phyloP scores from a whole-genome alignment of 2,113 vertebrate species.

The Hepsetus odoe region DNA sequence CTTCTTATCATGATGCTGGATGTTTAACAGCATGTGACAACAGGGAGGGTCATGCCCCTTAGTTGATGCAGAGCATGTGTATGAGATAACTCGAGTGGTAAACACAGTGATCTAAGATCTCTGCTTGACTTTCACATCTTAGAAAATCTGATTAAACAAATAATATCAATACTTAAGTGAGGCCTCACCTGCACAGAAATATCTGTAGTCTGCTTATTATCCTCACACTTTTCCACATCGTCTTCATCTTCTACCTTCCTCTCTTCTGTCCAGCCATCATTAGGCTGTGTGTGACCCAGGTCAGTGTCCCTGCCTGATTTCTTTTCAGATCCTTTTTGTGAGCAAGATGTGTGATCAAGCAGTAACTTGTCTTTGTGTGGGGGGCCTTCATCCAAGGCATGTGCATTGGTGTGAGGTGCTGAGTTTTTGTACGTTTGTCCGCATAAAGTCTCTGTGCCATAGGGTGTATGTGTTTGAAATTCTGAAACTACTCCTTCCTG shows the following conservation, averaged over 20 bases:
- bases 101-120: neutral
- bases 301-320: conserved; percentile 21
- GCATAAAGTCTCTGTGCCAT: conserved; percentile 39
- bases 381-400: neutral
- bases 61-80: neutral
- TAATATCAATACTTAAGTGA: neutral
- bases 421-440: conserved; percentile 54
- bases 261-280: conserved; percentile 56
- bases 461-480: neutral
- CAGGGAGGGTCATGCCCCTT: neutral
- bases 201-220: conserved; percentile 31
- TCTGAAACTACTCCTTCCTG: conserved; percentile 49
- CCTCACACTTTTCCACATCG: conserved; percentile 50
- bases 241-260: conserved; percentile 65
- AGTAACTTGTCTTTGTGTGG: conserved; percentile 14
- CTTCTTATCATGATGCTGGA: neutral
- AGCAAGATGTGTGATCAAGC: neutral
- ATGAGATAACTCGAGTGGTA: neutral
- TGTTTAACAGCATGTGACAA: neutral
- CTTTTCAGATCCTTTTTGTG: conserved; percentile 16
- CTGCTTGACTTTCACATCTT: neutral
- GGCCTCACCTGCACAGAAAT: conserved; percentile 41
- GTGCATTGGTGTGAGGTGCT: conserved; percentile 45
- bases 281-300: conserved; percentile 15
- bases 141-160: neutral